phyloP scores from a whole-genome alignment of 1,140 invertebrate species.

The Achatina immaculata region DNA sequence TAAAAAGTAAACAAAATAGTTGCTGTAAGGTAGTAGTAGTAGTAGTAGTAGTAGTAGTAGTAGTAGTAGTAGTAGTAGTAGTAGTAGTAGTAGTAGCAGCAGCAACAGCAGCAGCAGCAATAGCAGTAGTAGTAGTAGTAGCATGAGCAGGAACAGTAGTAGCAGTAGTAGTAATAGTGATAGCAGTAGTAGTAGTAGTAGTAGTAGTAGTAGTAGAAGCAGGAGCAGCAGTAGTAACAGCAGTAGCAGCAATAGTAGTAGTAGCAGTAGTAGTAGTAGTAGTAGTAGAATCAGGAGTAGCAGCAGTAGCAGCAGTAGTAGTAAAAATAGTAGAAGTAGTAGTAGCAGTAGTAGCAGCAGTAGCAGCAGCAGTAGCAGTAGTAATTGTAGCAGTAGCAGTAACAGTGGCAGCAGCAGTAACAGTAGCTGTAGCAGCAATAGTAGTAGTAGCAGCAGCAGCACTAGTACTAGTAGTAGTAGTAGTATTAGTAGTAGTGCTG shows the following conservation, averaged over 20 bases:
- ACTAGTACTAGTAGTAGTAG: constrained; percentile 17
- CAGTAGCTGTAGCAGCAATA: constrained; percentile 17
- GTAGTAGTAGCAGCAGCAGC: constrained; percentile 5
- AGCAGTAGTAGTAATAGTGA: not conserved
- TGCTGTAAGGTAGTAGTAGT: no score
- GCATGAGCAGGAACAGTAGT: not conserved
- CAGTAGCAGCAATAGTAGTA: constrained; percentile 6
- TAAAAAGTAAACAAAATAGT: no score
- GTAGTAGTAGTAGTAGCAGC: no score
- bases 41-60: no score
- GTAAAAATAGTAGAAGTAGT: not conserved
- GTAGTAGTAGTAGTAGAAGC: not conserved
- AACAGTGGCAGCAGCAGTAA: constrained; percentile 15
- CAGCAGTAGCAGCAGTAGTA: not conserved
- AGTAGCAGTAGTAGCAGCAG: constrained; percentile 10
- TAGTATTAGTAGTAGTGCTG: constrained; percentile 14
- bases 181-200: constrained; percentile 12
- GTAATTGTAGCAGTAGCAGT: constrained; percentile 2
- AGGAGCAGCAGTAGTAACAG: not conserved
- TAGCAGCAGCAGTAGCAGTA: not conserved
- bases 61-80: no score
- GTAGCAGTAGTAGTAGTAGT: not conserved
- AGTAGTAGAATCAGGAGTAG: no score
- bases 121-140: constrained; percentile 10
- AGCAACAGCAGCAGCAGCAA: not conserved